phyloP scores from a whole-genome alignment of 35 echinoderm and acorn worm species.

The Apostichopus japonicus region DNA sequence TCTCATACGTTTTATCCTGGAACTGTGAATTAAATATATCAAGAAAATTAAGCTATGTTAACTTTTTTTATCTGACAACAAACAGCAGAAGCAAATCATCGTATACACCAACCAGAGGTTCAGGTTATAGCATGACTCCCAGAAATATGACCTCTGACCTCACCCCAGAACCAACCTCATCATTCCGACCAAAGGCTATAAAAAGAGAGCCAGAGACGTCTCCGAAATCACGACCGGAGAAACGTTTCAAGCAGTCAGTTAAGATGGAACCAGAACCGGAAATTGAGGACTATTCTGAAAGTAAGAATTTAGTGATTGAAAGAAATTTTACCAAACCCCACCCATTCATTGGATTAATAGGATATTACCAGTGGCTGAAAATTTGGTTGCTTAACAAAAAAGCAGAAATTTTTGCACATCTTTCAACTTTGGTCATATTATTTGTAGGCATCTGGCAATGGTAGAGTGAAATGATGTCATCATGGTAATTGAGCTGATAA shows the following conservation, averaged over 20 bases:
- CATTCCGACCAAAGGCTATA: conserved; percentile 7
- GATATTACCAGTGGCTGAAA: too few relatives aligned
- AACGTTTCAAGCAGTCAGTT: conserved; percentile 40
- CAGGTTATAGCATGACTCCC: conserved; percentile 52
- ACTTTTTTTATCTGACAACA: neutral
- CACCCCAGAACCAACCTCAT: neutral
- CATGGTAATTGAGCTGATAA: too few relatives aligned
- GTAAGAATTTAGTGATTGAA: neutral
- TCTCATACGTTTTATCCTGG: too few relatives aligned
- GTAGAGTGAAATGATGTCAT: too few relatives aligned
- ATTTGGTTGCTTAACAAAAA: too few relatives aligned
- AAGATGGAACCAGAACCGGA: conserved; percentile 48
- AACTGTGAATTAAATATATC: too few relatives aligned
- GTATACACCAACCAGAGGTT: conserved; percentile 23
- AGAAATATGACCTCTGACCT: conserved; percentile 58
- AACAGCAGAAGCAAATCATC: neutral
- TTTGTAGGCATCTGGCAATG: too few relatives aligned
- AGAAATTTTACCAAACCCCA: too few relatives aligned
- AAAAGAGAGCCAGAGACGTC: conserved; percentile 43
- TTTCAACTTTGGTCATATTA: too few relatives aligned
- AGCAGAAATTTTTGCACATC: too few relatives aligned
- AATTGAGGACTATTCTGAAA: conserved; percentile 40
- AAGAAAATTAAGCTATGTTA: too few relatives aligned
- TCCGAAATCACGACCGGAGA: conserved; percentile 46
- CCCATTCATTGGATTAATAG: too few relatives aligned